Evolutionary conservation across 2,797 vertebrate species (phyloP).

Genomic region (Pantherophis alleghaniensis): DNA sequence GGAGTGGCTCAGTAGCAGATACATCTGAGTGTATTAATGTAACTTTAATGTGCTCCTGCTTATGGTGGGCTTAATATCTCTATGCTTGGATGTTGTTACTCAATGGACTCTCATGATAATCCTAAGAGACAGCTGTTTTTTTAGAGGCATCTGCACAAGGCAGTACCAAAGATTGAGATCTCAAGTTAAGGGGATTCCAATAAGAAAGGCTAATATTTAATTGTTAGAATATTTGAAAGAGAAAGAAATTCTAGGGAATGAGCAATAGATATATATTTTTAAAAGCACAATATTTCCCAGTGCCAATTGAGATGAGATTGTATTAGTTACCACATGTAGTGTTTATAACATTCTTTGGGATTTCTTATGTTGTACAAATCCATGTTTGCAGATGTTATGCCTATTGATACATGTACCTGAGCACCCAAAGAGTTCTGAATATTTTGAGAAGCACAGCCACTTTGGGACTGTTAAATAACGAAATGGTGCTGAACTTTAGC

Average conservation of each 20-base stretch:
- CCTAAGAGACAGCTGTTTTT: constrained; percentile 11
- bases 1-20: background rate
- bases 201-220: background rate
- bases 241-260: constrained; percentile 23
- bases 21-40: background rate
- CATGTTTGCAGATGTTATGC: constrained; percentile 43
- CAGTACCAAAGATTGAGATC: constrained; percentile 37
- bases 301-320: background rate
- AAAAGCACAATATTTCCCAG: constrained; percentile 61
- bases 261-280: constrained; percentile 18
- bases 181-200: background rate
- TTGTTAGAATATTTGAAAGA: constrained; percentile 12
- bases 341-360: constrained; percentile 44
- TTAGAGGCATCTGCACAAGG: constrained; percentile 39
- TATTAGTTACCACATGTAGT: constrained; percentile 51
- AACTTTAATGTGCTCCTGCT: constrained; percentile 53
- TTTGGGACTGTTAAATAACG: constrained; percentile 49
- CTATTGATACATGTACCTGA: constrained; percentile 53
- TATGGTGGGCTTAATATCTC: constrained; percentile 40
- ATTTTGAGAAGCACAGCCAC: constrained; percentile 53
- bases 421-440: constrained; percentile 54
- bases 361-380: constrained; percentile 45
- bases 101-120: constrained; percentile 47
- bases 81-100: constrained; percentile 44
- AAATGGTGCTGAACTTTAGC: constrained; percentile 65